A percentile compares a stretch with the other conserved stretches of the same genome.
These are phyloP conservation scores for Drosophila punjabiensis DNA, from an alignment of 1,140 invertebrate species.

Conservation along the genomic window DNA sequence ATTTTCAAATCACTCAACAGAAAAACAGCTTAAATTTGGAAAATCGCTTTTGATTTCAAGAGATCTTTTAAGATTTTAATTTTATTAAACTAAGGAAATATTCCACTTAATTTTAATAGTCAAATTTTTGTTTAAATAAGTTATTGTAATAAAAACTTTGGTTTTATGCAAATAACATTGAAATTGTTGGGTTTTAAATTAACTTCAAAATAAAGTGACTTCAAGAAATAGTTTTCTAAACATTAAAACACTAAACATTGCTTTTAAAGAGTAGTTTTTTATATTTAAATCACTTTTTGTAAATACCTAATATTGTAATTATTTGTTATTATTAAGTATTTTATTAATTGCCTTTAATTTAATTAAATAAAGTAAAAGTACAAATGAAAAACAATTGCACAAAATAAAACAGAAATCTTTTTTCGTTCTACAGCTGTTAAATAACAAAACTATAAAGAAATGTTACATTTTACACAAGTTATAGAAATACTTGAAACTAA, in stretches of 20 bases:
- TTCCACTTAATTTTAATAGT: background rate
- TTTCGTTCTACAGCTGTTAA: background rate
- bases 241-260: background rate
- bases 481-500: background rate
- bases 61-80: background rate
- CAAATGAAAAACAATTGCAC: slow-evolving; percentile 1
- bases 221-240: background rate
- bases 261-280: background rate
- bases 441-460: no score
- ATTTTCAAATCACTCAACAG: background rate
- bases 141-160: background rate
- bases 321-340: background rate
- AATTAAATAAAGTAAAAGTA: background rate
- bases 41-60: slow-evolving; percentile 11
- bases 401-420: background rate
- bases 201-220: background rate
- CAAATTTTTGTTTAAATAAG: background rate
- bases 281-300: background rate
- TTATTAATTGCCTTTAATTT: no score
- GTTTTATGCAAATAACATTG: background rate
- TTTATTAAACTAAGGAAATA: background rate
- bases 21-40: background rate
- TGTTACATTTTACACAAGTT: background rate
- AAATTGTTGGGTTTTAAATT: background rate
- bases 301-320: background rate